These are phyloP conservation scores for Drosophila setifemur DNA, from an alignment of 1,140 invertebrate genomes.

Conservation along the genomic window DNA sequence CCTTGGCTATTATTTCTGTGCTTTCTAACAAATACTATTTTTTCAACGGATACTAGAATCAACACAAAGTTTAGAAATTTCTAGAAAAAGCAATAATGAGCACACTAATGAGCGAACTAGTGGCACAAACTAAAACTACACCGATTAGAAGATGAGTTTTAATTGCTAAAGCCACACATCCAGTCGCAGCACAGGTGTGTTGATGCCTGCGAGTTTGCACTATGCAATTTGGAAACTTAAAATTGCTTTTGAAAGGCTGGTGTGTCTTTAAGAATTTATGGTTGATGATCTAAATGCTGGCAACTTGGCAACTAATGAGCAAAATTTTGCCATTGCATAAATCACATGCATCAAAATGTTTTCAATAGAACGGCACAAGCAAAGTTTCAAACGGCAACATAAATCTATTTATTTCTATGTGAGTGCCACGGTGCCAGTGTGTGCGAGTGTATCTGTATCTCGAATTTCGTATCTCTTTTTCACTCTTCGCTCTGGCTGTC, in stretches of 20 bases:
- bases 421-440: conserved; percentile 17
- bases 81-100: background rate
- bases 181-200: conserved; percentile 2
- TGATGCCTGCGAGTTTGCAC: background rate
- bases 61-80: background rate
- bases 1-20: too few relatives aligned
- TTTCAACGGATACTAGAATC: background rate
- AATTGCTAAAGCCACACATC: conserved; percentile 22
- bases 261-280: conserved; percentile 60
- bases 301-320: conserved; percentile 75
- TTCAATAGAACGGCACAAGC: conserved; percentile 64
- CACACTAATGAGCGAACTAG: conserved; percentile 18
- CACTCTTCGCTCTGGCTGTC: conserved; percentile 40
- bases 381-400: conserved; percentile 64
- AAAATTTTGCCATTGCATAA: conserved; percentile 73
- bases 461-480: conserved; percentile 40
- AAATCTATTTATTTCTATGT: conserved; percentile 60
- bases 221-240: conserved; percentile 11
- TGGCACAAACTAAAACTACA: conserved; percentile 9
- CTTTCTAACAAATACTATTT: background rate
- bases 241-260: conserved; percentile 38
- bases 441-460: conserved; percentile 40
- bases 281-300: conserved; percentile 40
- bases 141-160: conserved; percentile 33
- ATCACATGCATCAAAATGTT: conserved; percentile 78